Percentiles rank a stretch among this genome's conserved stretches.
These are phyloP conservation scores for Squalus acanthias DNA, from an alignment of 2,797 vertebrate species.

Conservation along the genomic window DNA sequence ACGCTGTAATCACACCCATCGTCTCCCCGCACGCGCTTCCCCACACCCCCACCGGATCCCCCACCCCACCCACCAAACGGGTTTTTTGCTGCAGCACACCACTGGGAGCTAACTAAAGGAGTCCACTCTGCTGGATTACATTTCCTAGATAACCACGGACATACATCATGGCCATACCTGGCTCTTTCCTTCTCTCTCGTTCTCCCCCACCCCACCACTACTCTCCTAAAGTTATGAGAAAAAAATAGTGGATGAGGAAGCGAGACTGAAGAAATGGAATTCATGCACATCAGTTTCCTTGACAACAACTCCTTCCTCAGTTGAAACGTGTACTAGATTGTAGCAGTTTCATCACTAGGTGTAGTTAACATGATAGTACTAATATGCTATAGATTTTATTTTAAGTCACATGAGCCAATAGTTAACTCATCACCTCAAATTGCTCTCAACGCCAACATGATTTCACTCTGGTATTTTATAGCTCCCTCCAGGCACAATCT, in stretches of 20 bases:
- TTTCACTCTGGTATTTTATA: not conserved
- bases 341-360: not conserved
- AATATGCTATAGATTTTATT: no score
- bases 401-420: not conserved
- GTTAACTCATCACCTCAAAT: not conserved
- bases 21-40: not conserved
- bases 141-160: not conserved
- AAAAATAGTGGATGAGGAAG: not conserved
- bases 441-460: not conserved
- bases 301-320: not conserved
- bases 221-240: not conserved
- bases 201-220: not conserved
- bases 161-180: not conserved
- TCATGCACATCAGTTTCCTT: slow-evolving; percentile 13
- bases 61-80: not conserved
- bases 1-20: not conserved
- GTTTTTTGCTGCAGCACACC: not conserved
- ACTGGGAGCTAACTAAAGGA: not conserved
- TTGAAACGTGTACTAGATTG: not conserved
- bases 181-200: not conserved
- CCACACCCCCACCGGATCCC: no score
- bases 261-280: not conserved
- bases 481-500: not conserved
- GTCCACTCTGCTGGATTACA: not conserved
- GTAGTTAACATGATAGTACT: not conserved